These are phyloP conservation scores for Lota lota DNA, from an alignment of 2,113 vertebrate species.

Conservation along the genomic window DNA sequence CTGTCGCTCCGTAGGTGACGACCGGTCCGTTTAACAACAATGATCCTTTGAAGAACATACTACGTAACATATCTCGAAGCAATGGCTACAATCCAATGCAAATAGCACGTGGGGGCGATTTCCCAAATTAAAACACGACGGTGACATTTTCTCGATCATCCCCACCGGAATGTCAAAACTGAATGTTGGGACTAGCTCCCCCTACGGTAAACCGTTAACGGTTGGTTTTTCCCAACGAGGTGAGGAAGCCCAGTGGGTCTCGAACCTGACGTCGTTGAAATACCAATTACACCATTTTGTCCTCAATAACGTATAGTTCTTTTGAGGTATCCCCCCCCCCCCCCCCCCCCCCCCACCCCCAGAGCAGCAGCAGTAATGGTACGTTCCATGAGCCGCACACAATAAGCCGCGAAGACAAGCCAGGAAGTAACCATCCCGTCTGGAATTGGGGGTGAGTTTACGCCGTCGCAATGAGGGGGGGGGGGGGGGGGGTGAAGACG, in stretches of 20 bases:
- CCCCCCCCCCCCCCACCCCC: not conserved
- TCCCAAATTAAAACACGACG: too few species aligned
- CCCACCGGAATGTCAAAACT: not conserved
- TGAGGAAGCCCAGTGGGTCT: slow-evolving; percentile 1
- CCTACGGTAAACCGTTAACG: not conserved
- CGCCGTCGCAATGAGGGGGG: not conserved
- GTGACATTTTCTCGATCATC: not conserved
- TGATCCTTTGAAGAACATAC: too few species aligned
- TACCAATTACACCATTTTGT: not conserved
- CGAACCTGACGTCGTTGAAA: not conserved
- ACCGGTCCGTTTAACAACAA: too few species aligned
- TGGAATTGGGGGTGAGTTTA: too few species aligned
- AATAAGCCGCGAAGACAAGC: not conserved
- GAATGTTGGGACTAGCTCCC: not conserved
- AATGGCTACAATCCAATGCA: too few species aligned
- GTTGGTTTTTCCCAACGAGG: not conserved
- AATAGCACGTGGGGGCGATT: too few species aligned
- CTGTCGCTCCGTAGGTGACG: too few species aligned
- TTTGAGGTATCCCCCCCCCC: not conserved
- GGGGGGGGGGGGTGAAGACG: not conserved
- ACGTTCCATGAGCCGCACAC: not conserved
- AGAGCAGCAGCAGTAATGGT: not conserved
- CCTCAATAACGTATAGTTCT: not conserved
- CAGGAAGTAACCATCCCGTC: not conserved
- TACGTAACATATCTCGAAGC: too few species aligned